Base-by-base conservation (phyloP, 2,113 vertebrate genomes). In the Nycticryphes semicollaris region DNA sequence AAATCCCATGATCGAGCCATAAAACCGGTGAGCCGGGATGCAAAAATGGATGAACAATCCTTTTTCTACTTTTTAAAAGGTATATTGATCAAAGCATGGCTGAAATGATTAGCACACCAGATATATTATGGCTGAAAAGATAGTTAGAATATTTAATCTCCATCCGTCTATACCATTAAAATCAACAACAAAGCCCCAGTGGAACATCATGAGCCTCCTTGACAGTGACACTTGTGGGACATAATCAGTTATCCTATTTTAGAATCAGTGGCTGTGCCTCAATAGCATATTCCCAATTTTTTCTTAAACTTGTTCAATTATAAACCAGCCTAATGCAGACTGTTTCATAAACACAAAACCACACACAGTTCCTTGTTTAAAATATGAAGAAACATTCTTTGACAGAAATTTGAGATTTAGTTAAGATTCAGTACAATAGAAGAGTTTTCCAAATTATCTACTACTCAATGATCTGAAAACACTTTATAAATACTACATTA, bases 391-490 rank as follows among this genome's bases (percentile, higher is more conserved):
- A 66, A 45, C 28, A 45, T n/a, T 47, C 48, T 91, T 85, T 83
- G 84, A 91, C 41, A 90, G 74, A 89, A 93, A 45, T 17, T 54
- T 59, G 70, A 83, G 41, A 77, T 92, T 88, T 88, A 78, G 86
- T 84, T 95, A 87, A 93, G 80, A 84, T 89, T 69, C 92, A 59
- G 35, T n/a, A 60, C 57, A 81, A 80, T 14, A 92, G 47, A 84
- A 94, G 74, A 85, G 14, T 43, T 87, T 95, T 95, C 76, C 74
- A 92, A 94, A 91, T 96, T 96, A 74, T 91, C 80, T 96, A 47
- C 66, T 90, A 92, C 70, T 81, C 90, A 87, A 47, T 87, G 74
- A 94, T 94, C 89, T 92, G 92, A 91, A 93, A 97, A 92, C 68
- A 87, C 28, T 59, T 85, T 53, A 87, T 79, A 94, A 93, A 92